Evolutionary conservation across 35 echinoderm and acorn worm species (phyloP).

Genomic region (Apostichopus californicus): DNA sequence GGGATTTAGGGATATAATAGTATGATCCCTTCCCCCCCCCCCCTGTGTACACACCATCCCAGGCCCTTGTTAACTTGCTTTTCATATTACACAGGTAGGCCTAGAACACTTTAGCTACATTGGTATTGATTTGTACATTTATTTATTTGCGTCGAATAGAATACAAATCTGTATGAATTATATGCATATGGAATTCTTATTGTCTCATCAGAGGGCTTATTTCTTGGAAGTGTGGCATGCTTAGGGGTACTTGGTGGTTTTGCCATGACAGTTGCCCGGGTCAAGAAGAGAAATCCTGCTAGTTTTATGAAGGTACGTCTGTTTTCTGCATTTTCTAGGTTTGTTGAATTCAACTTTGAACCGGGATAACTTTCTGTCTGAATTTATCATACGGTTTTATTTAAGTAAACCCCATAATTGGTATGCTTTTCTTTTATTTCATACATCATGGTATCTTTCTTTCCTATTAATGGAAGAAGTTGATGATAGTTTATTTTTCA

Average conservation of each 20-base stretch:
- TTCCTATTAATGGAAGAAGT: too few species aligned
- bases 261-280: slow-evolving; percentile 74
- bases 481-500: too few species aligned
- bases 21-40: too few species aligned
- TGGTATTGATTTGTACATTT: neutral
- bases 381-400: neutral
- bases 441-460: too few species aligned
- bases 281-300: slow-evolving; percentile 74
- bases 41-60: too few species aligned
- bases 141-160: neutral
- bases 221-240: slow-evolving; percentile 74
- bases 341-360: neutral
- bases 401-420: too few species aligned
- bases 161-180: neutral
- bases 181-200: neutral
- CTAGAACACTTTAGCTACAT: neutral
- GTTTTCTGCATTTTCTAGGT: neutral
- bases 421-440: too few species aligned
- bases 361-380: neutral
- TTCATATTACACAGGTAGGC: too few species aligned
- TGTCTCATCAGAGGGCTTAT: slow-evolving; percentile 48
- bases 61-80: too few species aligned
- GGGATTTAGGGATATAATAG: too few species aligned
- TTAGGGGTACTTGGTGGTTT: slow-evolving; percentile 79
- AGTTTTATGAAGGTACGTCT: slow-evolving; percentile 76